These are phyloP conservation scores for Caenorhabditis latens DNA, from an alignment of 1,140 invertebrate species.

Conservation along the genomic window DNA sequence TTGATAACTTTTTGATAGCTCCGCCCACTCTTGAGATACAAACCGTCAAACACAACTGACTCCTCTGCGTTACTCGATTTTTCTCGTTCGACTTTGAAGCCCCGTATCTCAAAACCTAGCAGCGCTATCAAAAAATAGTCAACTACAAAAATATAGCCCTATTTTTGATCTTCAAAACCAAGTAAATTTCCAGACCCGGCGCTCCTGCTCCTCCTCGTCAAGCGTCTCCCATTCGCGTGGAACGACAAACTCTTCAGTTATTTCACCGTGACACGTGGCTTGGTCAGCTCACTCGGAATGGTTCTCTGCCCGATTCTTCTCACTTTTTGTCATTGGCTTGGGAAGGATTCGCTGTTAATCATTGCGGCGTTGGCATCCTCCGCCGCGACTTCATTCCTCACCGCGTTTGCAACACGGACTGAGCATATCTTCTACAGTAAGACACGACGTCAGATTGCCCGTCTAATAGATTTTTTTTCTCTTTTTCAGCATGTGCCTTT, in stretches of 20 bases:
- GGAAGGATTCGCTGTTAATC: constrained; percentile 63
- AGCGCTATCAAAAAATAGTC: too few relatives aligned
- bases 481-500: constrained; percentile 51
- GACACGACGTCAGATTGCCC: background rate
- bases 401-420: constrained; percentile 60
- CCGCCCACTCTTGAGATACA: too few relatives aligned
- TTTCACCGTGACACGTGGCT: constrained; percentile 20
- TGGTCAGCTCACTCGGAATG: constrained; percentile 41
- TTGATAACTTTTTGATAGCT: too few relatives aligned
- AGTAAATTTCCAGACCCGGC: constrained; percentile 55
- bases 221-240: constrained; percentile 65
- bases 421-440: constrained; percentile 58
- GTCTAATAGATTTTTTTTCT: background rate
- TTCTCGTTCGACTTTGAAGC: too few relatives aligned
- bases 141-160: too few relatives aligned
- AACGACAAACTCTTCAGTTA: constrained; percentile 61
- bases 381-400: constrained; percentile 57
- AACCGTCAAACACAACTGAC: too few relatives aligned
- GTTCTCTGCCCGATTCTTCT: constrained; percentile 39
- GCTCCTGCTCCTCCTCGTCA: constrained; percentile 63
- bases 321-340: constrained; percentile 26
- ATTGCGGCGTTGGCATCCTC: constrained; percentile 49
- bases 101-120: too few relatives aligned
- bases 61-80: too few relatives aligned
- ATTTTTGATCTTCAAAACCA: background rate